These are phyloP conservation scores for Trichosurus vulpecula DNA, from an alignment of 2,797 vertebrate species.

Conservation along the genomic window DNA sequence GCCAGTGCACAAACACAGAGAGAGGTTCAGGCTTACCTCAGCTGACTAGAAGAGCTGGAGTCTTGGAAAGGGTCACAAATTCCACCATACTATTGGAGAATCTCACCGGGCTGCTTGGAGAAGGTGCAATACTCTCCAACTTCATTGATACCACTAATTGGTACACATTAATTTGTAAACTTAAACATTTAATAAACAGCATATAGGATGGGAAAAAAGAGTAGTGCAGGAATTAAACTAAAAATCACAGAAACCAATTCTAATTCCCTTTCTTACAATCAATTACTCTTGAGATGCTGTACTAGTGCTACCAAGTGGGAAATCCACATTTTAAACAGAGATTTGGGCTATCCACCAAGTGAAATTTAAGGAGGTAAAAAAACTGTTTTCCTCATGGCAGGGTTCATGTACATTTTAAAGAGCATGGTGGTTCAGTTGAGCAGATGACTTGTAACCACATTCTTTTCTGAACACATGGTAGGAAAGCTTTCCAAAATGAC, in stretches of 20 bases:
- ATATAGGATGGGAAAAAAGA: conserved; percentile 39
- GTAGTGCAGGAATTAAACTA: conserved; percentile 58
- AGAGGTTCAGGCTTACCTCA: too few species aligned
- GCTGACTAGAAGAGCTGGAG: too few species aligned
- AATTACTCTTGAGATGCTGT: conserved; percentile 77
- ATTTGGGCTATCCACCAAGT: conserved; percentile 74
- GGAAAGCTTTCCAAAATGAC: conserved; percentile 17
- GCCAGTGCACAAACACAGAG: too few species aligned
- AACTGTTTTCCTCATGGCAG: conserved; percentile 69
- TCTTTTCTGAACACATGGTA: neutral
- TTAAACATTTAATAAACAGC: too few species aligned
- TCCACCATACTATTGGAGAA: too few species aligned
- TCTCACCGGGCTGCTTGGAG: too few species aligned
- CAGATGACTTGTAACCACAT: conserved; percentile 28
- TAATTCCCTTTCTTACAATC: conserved; percentile 76
- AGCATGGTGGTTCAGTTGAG: conserved; percentile 56
- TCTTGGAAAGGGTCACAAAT: too few species aligned
- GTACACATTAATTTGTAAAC: too few species aligned
- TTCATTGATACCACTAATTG: too few species aligned
- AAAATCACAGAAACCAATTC: conserved; percentile 79
- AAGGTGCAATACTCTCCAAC: too few species aligned
- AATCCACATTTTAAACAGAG: conserved; percentile 72
- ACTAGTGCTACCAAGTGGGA: conserved; percentile 76
- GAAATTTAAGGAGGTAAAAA: conserved; percentile 77
- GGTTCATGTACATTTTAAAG: conserved; percentile 63